Conservation (phyloP, 2,888 invertebrate genomes). For the Plemyria rubiginata region DNA sequence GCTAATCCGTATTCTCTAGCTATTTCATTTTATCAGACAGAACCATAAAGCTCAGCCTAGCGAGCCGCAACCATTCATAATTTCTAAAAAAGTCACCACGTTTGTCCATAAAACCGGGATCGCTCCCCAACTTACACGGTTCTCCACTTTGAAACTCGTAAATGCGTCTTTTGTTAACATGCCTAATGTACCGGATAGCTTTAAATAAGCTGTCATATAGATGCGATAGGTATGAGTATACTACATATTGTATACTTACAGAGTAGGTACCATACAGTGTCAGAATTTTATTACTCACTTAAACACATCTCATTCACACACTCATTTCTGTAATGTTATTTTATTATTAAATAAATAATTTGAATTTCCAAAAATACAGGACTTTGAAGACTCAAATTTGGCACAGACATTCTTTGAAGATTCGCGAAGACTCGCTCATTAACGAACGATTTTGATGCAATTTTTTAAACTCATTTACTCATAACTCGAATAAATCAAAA, state of each 20-base stretch:
- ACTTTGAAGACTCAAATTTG: no score
- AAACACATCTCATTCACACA: no score
- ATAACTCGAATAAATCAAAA: no score
- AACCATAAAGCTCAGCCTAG: neutral
- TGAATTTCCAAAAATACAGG: no score
- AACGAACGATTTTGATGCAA: no score
- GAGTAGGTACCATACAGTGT: neutral
- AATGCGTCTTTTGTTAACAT: conserved; percentile 79
- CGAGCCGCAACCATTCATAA: conserved; percentile 32
- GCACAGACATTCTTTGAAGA: no score
- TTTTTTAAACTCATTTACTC: no score
- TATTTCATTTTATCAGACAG: conserved; percentile 1
- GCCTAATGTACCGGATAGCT: conserved; percentile 63
- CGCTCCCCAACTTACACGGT: conserved; percentile 44
- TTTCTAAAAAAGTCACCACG: conserved; percentile 40
- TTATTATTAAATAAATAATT: no score
- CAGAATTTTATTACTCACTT: no score
- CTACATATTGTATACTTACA: neutral
- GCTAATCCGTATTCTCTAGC: neutral
- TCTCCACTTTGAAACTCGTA: conserved; percentile 74
- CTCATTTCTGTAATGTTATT: no score
- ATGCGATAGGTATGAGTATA: conserved; percentile 1
- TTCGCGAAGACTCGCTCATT: no score
- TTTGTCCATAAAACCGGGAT: conserved; percentile 34
- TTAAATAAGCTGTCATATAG: conserved; percentile 44